Evolutionary conservation across 2,797 vertebrate species (phyloP).

Genomic region (Enteromius viviparus): DNA sequence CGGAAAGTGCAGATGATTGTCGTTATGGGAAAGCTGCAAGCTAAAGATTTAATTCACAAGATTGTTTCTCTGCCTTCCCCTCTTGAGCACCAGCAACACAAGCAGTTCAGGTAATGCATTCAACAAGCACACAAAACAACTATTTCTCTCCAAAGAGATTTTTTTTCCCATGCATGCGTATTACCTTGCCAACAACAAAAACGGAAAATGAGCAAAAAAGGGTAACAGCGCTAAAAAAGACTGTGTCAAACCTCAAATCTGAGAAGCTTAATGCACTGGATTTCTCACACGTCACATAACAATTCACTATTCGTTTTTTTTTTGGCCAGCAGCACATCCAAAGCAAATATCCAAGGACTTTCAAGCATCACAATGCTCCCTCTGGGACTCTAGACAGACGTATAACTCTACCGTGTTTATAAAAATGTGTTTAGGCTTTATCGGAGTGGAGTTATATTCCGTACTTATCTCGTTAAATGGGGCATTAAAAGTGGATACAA

Average conservation of each 20-base stretch:
- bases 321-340: slow-evolving; percentile 7
- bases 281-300: background rate
- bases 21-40: slow-evolving; percentile 45
- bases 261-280: background rate
- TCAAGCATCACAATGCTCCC: background rate
- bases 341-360: background rate
- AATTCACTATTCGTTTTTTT: background rate
- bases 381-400: slow-evolving; percentile 16
- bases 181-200: background rate
- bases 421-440: slow-evolving; percentile 23
- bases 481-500: slow-evolving; percentile 37
- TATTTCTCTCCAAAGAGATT: background rate
- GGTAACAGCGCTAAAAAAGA: background rate
- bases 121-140: background rate
- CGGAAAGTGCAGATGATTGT: slow-evolving; percentile 46
- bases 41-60: slow-evolving; percentile 63
- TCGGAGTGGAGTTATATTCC: slow-evolving; percentile 27
- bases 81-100: background rate
- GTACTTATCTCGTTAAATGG: slow-evolving; percentile 41
- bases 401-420: slow-evolving; percentile 22
- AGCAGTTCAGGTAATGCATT: slow-evolving; percentile 6
- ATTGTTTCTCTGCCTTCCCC: slow-evolving; percentile 11
- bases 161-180: background rate
- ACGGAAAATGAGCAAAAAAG: background rate
- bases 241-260: slow-evolving; percentile 6